These are phyloP conservation scores for Drosophila willistoni DNA, from an alignment of 1,140 invertebrate species.

Conservation along the genomic window DNA sequence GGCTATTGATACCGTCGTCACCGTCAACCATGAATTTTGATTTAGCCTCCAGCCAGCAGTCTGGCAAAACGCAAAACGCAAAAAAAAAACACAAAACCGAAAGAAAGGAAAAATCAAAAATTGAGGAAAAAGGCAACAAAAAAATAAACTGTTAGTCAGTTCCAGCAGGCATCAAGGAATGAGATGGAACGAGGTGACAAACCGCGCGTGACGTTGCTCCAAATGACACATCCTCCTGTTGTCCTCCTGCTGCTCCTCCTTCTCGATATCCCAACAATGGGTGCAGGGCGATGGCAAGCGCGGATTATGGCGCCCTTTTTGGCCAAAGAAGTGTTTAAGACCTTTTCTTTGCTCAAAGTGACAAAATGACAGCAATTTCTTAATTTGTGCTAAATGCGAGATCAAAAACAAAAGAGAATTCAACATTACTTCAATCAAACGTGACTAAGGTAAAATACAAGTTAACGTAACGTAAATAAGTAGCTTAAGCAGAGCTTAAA, in stretches of 20 bases:
- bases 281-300: conserved; percentile 60
- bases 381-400: background rate
- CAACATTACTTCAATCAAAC: too few relatives aligned
- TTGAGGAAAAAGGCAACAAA: background rate
- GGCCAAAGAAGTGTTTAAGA: conserved; percentile 45
- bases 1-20: conserved; percentile 67
- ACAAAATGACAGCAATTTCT: background rate
- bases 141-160: conserved; percentile 20
- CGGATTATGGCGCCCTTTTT: conserved; percentile 70
- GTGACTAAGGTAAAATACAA: too few relatives aligned
- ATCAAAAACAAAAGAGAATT: too few relatives aligned
- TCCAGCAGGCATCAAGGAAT: conserved; percentile 20
- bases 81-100: conserved; percentile 15
- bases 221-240: conserved; percentile 17
- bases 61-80: conserved; percentile 29
- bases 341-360: conserved; percentile 33
- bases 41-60: conserved; percentile 48
- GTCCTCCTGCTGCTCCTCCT: too few relatives aligned
- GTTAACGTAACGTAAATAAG: too few relatives aligned
- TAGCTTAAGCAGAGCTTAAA: background rate
- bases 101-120: background rate
- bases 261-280: background rate
- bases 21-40: conserved; percentile 80
- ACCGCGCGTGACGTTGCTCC: conserved; percentile 62
- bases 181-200: conserved; percentile 64